phyloP scores from a whole-genome alignment of 2,888 invertebrate species.

The Chydorus sphaericus region DNA sequence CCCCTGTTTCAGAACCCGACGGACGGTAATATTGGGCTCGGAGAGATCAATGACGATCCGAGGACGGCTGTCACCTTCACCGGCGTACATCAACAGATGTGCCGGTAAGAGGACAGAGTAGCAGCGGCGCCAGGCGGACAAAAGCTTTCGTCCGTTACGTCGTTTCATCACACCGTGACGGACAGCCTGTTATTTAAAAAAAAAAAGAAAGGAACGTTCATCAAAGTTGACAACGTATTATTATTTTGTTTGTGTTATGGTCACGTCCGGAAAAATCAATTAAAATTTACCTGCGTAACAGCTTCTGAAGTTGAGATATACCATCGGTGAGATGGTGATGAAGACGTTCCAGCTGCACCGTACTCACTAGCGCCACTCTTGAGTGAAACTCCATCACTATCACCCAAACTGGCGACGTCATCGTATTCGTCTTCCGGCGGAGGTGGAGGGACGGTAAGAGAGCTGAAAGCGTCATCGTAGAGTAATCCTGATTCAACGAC shows the following conservation, averaged over 20 bases:
- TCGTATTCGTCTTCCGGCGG: too few species aligned
- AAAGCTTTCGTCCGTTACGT: slow-evolving; percentile 4
- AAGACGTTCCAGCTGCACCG: too few species aligned
- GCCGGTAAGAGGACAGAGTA: slow-evolving; percentile 7
- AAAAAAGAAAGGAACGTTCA: background rate
- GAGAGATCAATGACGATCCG: slow-evolving; percentile 8
- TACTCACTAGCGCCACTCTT: background rate
- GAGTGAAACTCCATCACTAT: background rate
- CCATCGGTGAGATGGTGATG: background rate
- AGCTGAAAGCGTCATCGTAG: too few species aligned
- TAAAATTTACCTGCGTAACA: background rate
- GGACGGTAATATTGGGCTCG: background rate
- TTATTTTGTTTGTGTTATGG: too few species aligned
- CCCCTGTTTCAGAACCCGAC: background rate
- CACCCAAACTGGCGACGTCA: background rate
- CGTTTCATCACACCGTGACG: slow-evolving; percentile 9
- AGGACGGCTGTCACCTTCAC: slow-evolving; percentile 5
- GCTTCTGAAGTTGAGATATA: background rate
- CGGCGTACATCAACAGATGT: slow-evolving; percentile 8
- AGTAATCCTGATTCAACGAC: too few species aligned
- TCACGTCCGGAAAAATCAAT: background rate
- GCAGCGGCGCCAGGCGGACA: slow-evolving; percentile 12
- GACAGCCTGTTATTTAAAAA: background rate
- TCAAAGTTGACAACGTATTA: background rate
- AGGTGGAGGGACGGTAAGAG: too few species aligned